Conservation (phyloP, 2,888 invertebrate genomes). For the Limnephilus marmoratus region DNA sequence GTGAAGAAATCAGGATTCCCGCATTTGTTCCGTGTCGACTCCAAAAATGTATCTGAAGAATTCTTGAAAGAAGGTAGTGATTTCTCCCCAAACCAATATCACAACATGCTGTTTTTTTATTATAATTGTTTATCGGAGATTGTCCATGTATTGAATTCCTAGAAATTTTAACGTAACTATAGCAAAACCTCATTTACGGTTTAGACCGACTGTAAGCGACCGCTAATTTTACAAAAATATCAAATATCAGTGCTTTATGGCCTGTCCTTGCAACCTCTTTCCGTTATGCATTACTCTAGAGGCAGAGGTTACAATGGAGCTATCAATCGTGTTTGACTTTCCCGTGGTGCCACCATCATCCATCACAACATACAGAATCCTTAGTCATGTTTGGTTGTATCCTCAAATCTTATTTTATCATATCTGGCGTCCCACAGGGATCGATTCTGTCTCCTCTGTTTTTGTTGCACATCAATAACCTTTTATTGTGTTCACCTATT, state of each 20-base stretch:
- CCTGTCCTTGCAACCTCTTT: not conserved
- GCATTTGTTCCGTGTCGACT: not conserved
- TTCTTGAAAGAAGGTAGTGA: not conserved
- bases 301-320: not conserved
- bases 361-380: not conserved
- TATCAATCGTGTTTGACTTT: not conserved
- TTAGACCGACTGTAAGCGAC: not conserved
- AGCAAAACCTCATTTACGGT: not conserved
- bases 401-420: not conserved
- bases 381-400: not conserved
- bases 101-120: not conserved
- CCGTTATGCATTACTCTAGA: not conserved
- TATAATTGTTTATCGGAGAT: not conserved
- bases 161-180: not conserved
- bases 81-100: not conserved
- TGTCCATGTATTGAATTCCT: not conserved
- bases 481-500: too few species aligned
- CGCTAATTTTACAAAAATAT: not conserved
- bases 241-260: not conserved
- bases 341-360: not conserved
- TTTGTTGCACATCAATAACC: too few species aligned
- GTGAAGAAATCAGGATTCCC: not conserved
- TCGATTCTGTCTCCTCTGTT: too few species aligned
- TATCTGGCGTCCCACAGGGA: not conserved
- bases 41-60: not conserved